Base-by-base conservation (phyloP, 1,140 invertebrate species). In the Brachionus koreanus region DNA sequence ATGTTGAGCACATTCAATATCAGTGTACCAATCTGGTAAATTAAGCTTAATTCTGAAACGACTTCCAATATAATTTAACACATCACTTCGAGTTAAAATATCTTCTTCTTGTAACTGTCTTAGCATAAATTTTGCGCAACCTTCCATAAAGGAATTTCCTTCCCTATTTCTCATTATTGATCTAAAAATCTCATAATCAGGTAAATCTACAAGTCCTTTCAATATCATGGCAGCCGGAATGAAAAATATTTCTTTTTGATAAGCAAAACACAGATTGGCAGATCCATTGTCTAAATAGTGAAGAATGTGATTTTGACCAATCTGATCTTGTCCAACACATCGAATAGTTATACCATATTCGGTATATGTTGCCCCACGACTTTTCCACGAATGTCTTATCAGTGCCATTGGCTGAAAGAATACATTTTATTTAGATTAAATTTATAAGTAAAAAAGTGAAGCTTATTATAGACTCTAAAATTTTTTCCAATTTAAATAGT, bases 211-310 rank as follows among this genome's bases (percentile, higher is more conserved):
- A 82, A 72, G 85, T 84, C 88, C 87, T 85, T 87, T 97, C n/a
- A 98, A 88, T 46, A 98, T 91, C 63, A 98, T 88, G 43, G 96
- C 90, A 10, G 97, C 87, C 0, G 96, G 95, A 0, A 94, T 89
- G 87, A 94, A 96, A 86, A 94, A 97, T 83, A 95, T 87, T 83
- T 92, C 88, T 87, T 93, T 94, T 33, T 89, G 90, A 85, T 94
- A 90, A 3, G 91, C 91, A 86, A 98, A 95, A 92, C 94, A 93
- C 0, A 90, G 87, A 87, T 93, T 94, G n/a, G 91, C 92, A 1
- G 92, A 92, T 5, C 96, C 96, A 88, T 96, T 93, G 49, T 91
- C 93, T 0, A 98, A 90, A 88, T 94, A 98, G 88, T 98, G 96
- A 0, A 98, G 89, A 0, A 93, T 92, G 87, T 96, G 96, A 65